Conservation (phyloP, 2,113 vertebrate species). For the Megaptera novaeangliae region DNA sequence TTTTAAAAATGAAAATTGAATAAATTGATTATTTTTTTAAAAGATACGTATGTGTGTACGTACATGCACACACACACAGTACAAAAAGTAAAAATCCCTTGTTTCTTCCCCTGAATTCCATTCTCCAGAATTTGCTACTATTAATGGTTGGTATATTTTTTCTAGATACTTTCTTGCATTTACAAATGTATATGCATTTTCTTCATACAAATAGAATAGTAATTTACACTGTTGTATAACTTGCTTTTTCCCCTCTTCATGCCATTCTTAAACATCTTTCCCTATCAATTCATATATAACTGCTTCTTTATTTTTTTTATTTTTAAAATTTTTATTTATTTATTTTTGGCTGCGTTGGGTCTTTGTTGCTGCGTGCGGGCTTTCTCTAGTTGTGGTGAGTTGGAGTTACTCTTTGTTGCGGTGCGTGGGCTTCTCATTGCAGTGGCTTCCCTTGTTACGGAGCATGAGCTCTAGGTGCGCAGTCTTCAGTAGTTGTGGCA, state of each 20-base stretch:
- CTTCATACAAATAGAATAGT: not conserved
- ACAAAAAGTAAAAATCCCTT: not conserved
- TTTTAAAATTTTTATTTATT: not conserved
- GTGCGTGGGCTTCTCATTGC: too few species aligned
- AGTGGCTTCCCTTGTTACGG: too few species aligned
- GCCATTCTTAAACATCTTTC: slow-evolving; percentile 1
- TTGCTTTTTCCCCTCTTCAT: not conserved
- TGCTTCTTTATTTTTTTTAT: slow-evolving; percentile 10
- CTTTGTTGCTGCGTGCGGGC: not conserved
- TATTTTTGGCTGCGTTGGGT: not conserved
- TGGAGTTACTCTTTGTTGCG: too few species aligned
- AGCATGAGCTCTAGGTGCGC: too few species aligned
- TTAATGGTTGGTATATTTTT: not conserved
- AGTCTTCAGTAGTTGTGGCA: too few species aligned
- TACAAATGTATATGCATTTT: not conserved
- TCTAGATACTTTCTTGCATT: not conserved
- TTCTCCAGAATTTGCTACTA: not conserved
- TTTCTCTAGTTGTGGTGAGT: not conserved
- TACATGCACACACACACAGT: not conserved
- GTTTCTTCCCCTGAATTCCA: not conserved
- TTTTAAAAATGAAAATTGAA: not conserved
- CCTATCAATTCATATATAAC: not conserved
- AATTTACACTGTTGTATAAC: not conserved
- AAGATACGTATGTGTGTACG: not conserved
- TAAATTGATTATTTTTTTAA: not conserved